A percentile compares a stretch with the other conserved stretches of the same genome.
These are phyloP conservation scores for Trochalopteron elliotii DNA, from an alignment of 2,113 vertebrate genomes.

Conservation along the genomic window DNA sequence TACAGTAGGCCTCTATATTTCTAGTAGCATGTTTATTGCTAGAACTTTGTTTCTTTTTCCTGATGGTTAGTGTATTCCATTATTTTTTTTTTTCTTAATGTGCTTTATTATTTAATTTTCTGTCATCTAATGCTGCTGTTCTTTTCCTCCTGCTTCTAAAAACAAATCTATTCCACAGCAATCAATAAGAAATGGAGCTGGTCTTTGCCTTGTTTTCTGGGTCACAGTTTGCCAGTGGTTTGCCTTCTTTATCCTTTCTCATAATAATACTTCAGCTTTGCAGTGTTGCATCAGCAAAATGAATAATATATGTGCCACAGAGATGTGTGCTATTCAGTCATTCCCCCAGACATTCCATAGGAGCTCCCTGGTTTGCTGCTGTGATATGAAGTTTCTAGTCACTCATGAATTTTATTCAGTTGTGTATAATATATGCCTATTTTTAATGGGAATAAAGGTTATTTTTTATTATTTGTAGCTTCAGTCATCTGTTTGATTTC, in stretches of 20 bases:
- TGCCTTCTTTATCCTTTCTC: background rate
- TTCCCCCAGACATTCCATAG: background rate
- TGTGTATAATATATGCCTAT: background rate
- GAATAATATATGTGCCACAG: background rate
- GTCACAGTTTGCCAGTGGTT: background rate
- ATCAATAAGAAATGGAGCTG: background rate
- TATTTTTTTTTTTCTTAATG: background rate
- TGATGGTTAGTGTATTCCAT: background rate
- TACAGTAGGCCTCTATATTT: background rate
- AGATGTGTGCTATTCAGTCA: background rate
- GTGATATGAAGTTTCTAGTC: background rate
- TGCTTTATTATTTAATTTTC: background rate
- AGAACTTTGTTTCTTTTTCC: background rate
- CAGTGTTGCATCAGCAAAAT: background rate
- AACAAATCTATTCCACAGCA: background rate
- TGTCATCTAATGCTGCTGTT: background rate
- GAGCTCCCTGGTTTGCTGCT: background rate
- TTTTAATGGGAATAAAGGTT: constrained; percentile 52
- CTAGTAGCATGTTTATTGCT: background rate
- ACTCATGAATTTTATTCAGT: background rate
- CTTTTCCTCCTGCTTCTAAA: background rate
- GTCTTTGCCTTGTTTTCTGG: background rate
- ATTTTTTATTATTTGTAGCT: constrained; percentile 33
- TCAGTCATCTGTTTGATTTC: background rate
- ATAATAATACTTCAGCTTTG: background rate